These are phyloP conservation scores for Agrilus mali DNA, from an alignment of 2,888 invertebrate species.

Conservation along the genomic window DNA sequence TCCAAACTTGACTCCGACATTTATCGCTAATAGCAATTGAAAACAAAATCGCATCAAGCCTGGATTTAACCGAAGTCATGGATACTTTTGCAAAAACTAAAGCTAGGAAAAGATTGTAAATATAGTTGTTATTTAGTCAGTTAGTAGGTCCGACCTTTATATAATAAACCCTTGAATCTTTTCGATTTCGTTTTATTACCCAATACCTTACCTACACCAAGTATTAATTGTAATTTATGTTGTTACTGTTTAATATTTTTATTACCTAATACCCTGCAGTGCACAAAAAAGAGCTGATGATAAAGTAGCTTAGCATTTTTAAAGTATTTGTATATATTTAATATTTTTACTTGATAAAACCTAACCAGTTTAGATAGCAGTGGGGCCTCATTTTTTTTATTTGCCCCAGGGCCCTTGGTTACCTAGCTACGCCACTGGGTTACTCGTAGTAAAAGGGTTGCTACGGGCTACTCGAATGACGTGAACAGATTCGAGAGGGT, in stretches of 20 bases:
- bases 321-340: not conserved
- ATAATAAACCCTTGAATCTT: constrained; percentile 4
- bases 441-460: no score
- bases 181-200: not conserved
- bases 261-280: not conserved
- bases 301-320: not conserved
- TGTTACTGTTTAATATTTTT: no score
- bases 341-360: not conserved
- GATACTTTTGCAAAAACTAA: no score
- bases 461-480: no score
- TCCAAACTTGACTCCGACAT: no score
- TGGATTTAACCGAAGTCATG: no score
- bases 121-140: constrained; percentile 5
- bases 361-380: not conserved
- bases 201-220: not conserved
- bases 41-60: no score
- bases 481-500: no score
- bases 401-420: no score
- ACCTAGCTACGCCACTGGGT: no score
- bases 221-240: no score
- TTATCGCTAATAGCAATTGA: no score
- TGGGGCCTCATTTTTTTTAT: not conserved
- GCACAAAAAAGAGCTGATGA: constrained; percentile 1
- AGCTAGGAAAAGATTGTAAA: constrained; percentile 5
- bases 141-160: constrained; percentile 4